phyloP scores from a whole-genome alignment of 2,888 invertebrate species.

The Dolomedes plantarius region DNA sequence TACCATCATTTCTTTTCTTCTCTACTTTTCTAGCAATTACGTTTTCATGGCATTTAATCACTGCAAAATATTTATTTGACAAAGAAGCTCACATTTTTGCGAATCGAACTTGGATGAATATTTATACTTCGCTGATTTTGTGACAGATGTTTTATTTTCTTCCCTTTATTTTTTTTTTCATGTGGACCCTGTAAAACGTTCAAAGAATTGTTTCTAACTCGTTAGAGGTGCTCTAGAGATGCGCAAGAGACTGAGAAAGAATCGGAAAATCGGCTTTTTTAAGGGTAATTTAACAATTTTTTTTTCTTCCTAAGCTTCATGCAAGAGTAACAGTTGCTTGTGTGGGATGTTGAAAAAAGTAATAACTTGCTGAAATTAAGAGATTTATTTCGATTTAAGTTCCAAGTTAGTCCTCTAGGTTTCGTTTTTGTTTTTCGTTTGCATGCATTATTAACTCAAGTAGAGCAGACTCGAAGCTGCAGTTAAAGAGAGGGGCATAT shows the following conservation, averaged over 20 bases:
- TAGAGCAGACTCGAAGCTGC: too few relatives aligned
- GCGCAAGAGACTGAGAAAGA: conserved; percentile 15
- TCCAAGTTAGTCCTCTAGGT: neutral
- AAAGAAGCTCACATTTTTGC: neutral
- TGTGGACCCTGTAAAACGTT: neutral
- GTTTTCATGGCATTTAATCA: too few relatives aligned
- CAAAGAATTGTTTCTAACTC: conserved; percentile 67
- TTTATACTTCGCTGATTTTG: conserved; percentile 36
- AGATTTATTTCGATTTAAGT: conserved; percentile 56
- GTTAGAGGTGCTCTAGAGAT: conserved; percentile 53
- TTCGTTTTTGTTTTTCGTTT: neutral
- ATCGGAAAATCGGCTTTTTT: conserved; percentile 60
- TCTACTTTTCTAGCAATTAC: too few relatives aligned
- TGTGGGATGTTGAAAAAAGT: conserved; percentile 40
- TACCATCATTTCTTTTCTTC: too few relatives aligned
- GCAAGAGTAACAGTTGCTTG: conserved; percentile 55
- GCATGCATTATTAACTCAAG: neutral
- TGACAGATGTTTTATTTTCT: conserved; percentile 45
- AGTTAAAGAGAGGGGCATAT: too few relatives aligned
- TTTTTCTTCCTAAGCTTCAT: conserved; percentile 21
- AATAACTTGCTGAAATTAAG: conserved; percentile 56
- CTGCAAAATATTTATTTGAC: neutral
- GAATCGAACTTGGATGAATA: conserved; percentile 37
- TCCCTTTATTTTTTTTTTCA: conserved; percentile 6
- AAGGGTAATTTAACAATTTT: conserved; percentile 65